These are phyloP conservation scores for Notothenia coriiceps DNA, from an alignment of 2,113 vertebrate species.

Conservation along the genomic window DNA sequence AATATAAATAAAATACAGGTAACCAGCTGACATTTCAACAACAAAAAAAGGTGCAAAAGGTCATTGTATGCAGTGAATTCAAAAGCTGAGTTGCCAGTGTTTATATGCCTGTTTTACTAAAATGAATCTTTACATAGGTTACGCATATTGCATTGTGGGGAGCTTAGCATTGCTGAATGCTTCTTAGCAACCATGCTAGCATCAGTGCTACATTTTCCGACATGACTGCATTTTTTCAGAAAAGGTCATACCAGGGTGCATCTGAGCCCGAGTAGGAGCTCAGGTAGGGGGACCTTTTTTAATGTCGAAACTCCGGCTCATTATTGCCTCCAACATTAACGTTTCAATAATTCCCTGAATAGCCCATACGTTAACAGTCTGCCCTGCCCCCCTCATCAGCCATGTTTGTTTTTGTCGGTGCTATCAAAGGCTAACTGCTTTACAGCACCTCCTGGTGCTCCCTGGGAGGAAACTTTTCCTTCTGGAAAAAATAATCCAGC, in stretches of 20 bases:
- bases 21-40: neutral
- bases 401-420: constrained; percentile 82
- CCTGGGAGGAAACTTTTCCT: constrained; percentile 69
- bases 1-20: neutral
- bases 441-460: constrained; percentile 85
- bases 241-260: constrained; percentile 62
- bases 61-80: constrained; percentile 18
- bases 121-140: constrained; percentile 47
- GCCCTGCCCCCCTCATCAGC: constrained; percentile 72
- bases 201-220: constrained; percentile 25
- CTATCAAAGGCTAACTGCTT: constrained; percentile 82
- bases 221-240: constrained; percentile 47
- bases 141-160: constrained; percentile 36
- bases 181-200: constrained; percentile 47
- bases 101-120: constrained; percentile 20
- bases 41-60: constrained; percentile 3
- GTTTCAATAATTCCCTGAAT: constrained; percentile 61
- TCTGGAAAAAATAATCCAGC: constrained; percentile 64
- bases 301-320: constrained; percentile 61
- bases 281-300: constrained; percentile 46
- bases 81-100: constrained; percentile 12
- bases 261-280: constrained; percentile 60
- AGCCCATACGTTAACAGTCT: constrained; percentile 49
- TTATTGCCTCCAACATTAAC: constrained; percentile 54
- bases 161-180: constrained; percentile 44